Evolutionary conservation across 2,797 vertebrate species (phyloP), one percentile per base, ranked within the genome.

Genomic region (Schizothorax lantsangensis): DNA sequence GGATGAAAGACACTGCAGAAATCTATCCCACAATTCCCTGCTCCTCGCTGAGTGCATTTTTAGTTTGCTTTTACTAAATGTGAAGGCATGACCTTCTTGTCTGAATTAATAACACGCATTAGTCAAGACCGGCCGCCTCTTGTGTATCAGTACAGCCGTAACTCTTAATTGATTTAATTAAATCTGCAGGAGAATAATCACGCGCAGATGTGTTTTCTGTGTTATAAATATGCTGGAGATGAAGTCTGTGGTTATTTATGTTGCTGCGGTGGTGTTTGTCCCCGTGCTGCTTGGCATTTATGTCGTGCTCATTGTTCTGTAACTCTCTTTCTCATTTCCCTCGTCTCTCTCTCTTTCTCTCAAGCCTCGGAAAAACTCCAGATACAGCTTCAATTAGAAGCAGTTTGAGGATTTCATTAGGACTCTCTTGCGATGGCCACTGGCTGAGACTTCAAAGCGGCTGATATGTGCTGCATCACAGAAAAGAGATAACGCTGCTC

Each of bases 381-480:
- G 90, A 92, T 92, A 90, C 83, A 84, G 86, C 81, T 77, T 69
- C 93, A 94, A 95, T 95, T 95, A 95, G 92, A 95, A 91, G 88
- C 92, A 92, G 93, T 91, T 94, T 91, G 89, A 92, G 89, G 93
- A 93, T 94, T 95, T 95, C 94, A 95, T 94, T 92, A 95, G 93
- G 92, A 93, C 54, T 66, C 0, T 88, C 94, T 95, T 75, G 90
- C 95, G 96, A 95, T 91, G 88, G 96, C 95, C 89, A 87, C 91
- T 93, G 95, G 96, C 95, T 94, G 89, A 2, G 87, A 96, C 96
- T 96, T 97, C 96, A 97, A 96, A 95, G 93, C 92, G 81, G 85
- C 90, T 94, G 94, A 96, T 96, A 95, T 88, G 92, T 33, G 91
- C 92, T 95, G 94, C 19, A 15, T 81, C 79, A 23, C 88, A 91